These are phyloP conservation scores for Macrotus californicus DNA, from an alignment of 2,113 vertebrate genomes.

Conservation along the genomic window DNA sequence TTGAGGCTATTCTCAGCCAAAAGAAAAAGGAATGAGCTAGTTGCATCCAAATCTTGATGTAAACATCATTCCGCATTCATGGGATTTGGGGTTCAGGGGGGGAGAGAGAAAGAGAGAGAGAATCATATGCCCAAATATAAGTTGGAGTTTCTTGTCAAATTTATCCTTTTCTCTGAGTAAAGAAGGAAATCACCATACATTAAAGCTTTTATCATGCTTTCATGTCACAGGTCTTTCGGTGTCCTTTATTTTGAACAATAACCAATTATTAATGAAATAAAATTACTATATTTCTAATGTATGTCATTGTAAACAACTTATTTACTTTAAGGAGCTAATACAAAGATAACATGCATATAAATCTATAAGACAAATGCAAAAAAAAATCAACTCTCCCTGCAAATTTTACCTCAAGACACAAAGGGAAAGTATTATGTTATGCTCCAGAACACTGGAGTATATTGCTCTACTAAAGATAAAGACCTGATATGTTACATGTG, in stretches of 20 bases:
- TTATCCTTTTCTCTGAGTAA: background rate
- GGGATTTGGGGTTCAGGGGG: background rate
- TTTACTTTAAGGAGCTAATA: background rate
- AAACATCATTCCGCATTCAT: background rate
- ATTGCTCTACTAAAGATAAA: background rate
- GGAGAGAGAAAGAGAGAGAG: background rate
- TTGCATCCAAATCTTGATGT: background rate
- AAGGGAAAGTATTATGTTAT: background rate
- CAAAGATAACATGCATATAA: background rate
- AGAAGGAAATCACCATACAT: background rate
- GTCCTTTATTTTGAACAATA: conserved; percentile 19
- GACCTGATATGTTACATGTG: background rate
- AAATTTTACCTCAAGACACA: conserved; percentile 1
- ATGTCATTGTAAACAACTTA: background rate
- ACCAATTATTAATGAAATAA: background rate
- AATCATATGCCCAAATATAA: background rate
- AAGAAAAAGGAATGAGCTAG: background rate
- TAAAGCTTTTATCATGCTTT: background rate
- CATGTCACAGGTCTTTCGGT: background rate
- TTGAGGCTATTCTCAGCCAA: background rate
- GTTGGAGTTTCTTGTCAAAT: background rate
- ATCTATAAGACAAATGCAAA: background rate
- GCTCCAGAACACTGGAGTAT: background rate
- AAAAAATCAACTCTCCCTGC: background rate
- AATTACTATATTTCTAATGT: too few relatives aligned